Evolutionary conservation across 2,113 vertebrate species (phyloP).

Genomic region (Hydropotes inermis): DNA sequence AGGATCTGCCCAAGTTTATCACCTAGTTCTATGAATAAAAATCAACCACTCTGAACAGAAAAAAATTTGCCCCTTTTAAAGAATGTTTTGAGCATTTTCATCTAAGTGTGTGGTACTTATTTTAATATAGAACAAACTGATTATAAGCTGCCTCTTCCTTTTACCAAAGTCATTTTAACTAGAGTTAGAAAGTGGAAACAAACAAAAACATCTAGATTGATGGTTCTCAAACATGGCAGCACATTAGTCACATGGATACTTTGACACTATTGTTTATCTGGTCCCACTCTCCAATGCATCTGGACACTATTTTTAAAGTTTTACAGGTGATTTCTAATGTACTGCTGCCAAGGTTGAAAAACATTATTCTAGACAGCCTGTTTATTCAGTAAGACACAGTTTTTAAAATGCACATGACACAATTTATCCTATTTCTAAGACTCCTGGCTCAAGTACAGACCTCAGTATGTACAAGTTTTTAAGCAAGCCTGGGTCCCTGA

Average conservation of each 20-base stretch:
- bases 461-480: background rate
- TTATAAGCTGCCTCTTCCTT: background rate
- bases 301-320: background rate
- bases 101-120: background rate
- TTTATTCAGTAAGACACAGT: background rate
- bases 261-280: background rate
- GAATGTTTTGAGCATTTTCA: background rate
- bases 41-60: background rate
- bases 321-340: background rate
- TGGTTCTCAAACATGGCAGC: background rate
- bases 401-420: background rate
- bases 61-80: background rate
- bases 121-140: background rate
- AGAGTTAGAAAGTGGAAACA: background rate
- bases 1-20: background rate
- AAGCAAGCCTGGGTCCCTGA: background rate
- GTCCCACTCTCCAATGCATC: background rate
- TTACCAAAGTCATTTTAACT: slow-evolving; percentile 10
- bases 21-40: background rate
- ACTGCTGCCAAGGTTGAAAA: background rate
- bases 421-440: background rate
- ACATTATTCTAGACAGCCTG: background rate
- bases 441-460: background rate
- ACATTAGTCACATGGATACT: background rate
- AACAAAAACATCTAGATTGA: background rate